Percentiles rank a stretch among this genome's conserved stretches.
Conservation (phyloP, 1,140 invertebrate species). For the Sweltsa coloradensis region DNA sequence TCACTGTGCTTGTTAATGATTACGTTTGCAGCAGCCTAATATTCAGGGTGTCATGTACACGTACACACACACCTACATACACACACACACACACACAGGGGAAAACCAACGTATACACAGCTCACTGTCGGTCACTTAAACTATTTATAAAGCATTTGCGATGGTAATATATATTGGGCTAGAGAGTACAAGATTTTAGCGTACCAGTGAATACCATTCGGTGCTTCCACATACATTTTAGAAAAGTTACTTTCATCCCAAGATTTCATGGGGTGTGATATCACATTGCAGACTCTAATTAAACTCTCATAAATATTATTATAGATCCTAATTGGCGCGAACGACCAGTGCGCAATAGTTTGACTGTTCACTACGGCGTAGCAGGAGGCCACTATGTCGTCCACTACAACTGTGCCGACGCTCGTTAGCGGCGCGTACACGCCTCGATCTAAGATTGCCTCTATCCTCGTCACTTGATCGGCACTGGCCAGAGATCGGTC, state of each 20-base stretch:
- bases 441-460: slow-evolving; percentile 45
- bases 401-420: slow-evolving; percentile 78
- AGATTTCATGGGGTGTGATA: not conserved
- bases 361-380: slow-evolving; percentile 86
- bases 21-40: too few species aligned
- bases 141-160: slow-evolving; percentile 7
- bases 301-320: slow-evolving; percentile 28
- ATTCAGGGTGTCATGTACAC: too few species aligned
- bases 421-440: slow-evolving; percentile 83
- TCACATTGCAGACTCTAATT: slow-evolving; percentile 14
- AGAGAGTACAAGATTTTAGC: slow-evolving; percentile 62
- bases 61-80: too few species aligned
- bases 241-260: slow-evolving; percentile 3
- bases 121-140: too few species aligned
- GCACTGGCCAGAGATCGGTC: slow-evolving; percentile 37
- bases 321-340: slow-evolving; percentile 60
- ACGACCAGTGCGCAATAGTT: slow-evolving; percentile 66
- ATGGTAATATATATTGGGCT: slow-evolving; percentile 53
- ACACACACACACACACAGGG: too few species aligned
- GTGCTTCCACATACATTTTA: too few species aligned
- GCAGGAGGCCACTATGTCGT: slow-evolving; percentile 84
- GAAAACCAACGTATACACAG: too few species aligned
- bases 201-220: slow-evolving; percentile 74
- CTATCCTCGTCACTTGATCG: slow-evolving; percentile 48
- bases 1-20: too few species aligned